These are phyloP conservation scores for Melanocharis versteri DNA, from an alignment of 2,113 vertebrate genomes.

Conservation along the genomic window DNA sequence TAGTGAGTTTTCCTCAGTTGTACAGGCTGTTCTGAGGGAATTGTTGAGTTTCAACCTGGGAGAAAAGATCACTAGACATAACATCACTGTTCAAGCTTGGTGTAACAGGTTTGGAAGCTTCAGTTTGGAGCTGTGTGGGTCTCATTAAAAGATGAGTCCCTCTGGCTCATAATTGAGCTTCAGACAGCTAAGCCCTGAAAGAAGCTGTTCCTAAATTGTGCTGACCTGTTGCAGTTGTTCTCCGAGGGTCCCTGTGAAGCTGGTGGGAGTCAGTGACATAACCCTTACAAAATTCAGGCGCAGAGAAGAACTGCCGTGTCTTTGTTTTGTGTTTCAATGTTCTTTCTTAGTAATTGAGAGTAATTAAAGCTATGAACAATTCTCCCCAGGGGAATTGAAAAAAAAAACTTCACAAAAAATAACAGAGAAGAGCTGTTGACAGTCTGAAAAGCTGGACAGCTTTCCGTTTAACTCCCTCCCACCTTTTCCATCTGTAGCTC, in stretches of 20 bases:
- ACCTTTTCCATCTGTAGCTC: constrained; percentile 60
- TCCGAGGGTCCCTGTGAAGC: neutral
- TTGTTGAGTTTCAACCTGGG: neutral
- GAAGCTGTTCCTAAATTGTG: neutral
- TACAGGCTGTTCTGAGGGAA: neutral
- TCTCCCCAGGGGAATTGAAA: neutral
- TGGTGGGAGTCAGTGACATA: neutral
- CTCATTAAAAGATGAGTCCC: neutral
- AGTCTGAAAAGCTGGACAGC: constrained; percentile 50
- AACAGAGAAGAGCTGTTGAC: constrained; percentile 23
- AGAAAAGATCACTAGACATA: neutral
- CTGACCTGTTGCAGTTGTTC: neutral
- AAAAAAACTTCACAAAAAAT: neutral
- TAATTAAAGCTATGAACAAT: constrained; percentile 27
- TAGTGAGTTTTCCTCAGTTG: neutral
- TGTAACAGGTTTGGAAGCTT: neutral
- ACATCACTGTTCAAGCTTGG: neutral
- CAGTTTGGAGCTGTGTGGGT: neutral
- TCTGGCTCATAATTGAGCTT: neutral
- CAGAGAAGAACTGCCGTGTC: neutral
- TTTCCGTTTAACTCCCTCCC: constrained; percentile 59
- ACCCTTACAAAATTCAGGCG: neutral
- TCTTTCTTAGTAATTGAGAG: neutral
- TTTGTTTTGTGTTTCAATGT: neutral
- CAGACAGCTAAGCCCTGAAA: neutral